Percentiles rank a stretch among this genome's conserved stretches.
Evolutionary conservation across 2,888 invertebrate genomes (phyloP).

Genomic region (Tiliacea aurago): DNA sequence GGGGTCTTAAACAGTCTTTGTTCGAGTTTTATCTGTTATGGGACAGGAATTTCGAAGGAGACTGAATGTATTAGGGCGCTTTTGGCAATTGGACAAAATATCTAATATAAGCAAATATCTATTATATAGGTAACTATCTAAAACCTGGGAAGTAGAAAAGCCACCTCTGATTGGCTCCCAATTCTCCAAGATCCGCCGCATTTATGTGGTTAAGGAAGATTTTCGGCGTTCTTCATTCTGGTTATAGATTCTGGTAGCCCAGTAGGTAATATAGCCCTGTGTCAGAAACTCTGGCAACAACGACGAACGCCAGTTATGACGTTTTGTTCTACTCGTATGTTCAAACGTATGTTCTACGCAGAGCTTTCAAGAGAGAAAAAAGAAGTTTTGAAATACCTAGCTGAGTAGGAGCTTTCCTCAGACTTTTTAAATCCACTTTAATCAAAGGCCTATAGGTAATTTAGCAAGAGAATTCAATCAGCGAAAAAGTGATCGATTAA

Average conservation of each 20-base stretch:
- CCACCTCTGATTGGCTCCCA: not conserved
- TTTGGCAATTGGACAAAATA: not conserved
- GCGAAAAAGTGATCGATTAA: not conserved
- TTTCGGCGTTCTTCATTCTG: not conserved
- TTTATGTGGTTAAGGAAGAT: not conserved
- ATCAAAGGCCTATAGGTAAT: not conserved
- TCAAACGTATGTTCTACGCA: not conserved
- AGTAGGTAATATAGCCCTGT: not conserved
- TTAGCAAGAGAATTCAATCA: not conserved
- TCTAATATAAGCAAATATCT: too few species aligned
- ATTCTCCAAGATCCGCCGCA: not conserved
- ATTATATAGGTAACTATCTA: too few species aligned
- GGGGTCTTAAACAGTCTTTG: slow-evolving; percentile 7
- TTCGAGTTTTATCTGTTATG: slow-evolving; percentile 23
- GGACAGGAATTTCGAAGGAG: not conserved
- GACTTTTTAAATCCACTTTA: not conserved
- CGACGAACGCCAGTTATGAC: not conserved
- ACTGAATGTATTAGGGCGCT: not conserved
- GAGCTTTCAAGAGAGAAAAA: not conserved
- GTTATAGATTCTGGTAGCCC: not conserved
- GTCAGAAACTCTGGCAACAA: not conserved
- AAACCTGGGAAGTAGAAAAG: not conserved
- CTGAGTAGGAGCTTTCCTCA: not conserved
- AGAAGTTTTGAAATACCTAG: not conserved
- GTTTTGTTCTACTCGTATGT: not conserved